Evolutionary conservation across 2,888 invertebrate species (phyloP), one percentile per base, ranked within the genome.

Genomic region (Nebria brevicollis): DNA sequence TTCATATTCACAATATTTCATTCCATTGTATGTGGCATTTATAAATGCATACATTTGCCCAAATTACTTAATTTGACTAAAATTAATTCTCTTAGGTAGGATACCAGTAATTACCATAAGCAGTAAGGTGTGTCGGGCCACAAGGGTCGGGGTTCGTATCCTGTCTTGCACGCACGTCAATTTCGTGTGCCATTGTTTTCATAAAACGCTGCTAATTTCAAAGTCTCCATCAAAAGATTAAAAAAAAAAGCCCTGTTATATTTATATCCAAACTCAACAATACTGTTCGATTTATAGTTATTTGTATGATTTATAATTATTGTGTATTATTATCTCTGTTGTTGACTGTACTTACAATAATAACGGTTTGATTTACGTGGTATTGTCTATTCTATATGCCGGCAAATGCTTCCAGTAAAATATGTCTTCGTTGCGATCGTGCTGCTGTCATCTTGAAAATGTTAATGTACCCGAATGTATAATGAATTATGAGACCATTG

Each of bases 401-500:
- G 77, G 77, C 77, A 77, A 77, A 77, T 77, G 70, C 42, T 15
- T 43, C 66, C 20, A 26, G 73, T 78, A 72, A 78, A 65, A 73
- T 78, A 73, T 78, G 73, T 41, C 34, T 70, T 70, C 41, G 13
- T 26, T 15, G 70, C 73, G 42, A 72, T 72, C 72, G 77, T 42
- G 70, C 77, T 65, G 77, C 78, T 73, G 78, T 78, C 78, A 73
- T 78, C 73, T 72, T 72, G 42, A 65, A 78, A 78, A 78, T 78
- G 78, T 78, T 78, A 78, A 78, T 78, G 78, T 73, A 72, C 66
- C 54, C 78, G 78, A 78, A 78, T 78, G 73, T 78, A 78, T 78
- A 78, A 78, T 78, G 72, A 78, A 78, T 64, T 73, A 65, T 11
- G 34, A 70, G 11, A 54, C 8, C 54, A 54, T 54, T 54, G 54